Base-by-base conservation (phyloP, 2,888 invertebrate species). In the Drosophila histrio region DNA sequence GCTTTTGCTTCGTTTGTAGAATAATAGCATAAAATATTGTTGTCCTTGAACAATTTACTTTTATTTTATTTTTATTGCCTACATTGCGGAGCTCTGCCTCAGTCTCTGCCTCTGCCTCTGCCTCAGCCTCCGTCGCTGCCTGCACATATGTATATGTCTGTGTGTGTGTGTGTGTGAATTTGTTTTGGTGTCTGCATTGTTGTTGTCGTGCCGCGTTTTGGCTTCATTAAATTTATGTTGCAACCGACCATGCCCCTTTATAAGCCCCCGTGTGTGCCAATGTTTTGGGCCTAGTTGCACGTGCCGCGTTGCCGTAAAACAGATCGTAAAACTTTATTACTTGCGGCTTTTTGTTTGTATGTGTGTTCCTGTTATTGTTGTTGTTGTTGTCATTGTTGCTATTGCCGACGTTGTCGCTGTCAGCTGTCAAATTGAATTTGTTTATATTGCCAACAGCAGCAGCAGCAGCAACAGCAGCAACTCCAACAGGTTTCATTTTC, bases 311-410 rank as follows among this genome's bases (percentile, higher is more conserved):
- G 88, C 88, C 90, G 89, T 90, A 89, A 89, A 89, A 89, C 90
- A 90, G 89, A 88, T 91, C 91, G 90, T 91, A 91, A 91, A 91
- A 91, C 84, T 91, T 91, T 90, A 91, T 91, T 90, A 87, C 89
- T 89, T 89, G 87, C 87, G 82, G 88, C 83, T 88, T 88, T 80
- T 47, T 72, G 72, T 72, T 72, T 52, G 70, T 71, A 54, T 67
- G 64, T 72, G 61, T 67, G 64, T 43, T 61, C 36, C 46, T 61
- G 69, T 24, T 57, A 30, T 28, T 57, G 21, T 24, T 57, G 50
- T 26, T 72, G 44, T 34, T 30, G 62, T 52, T 59, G 68, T 32
- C 22, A 26, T 50, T 79, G 62, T 57, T 32, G 56, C 54, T 47
- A 22, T 47, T 54, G 69, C 68, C 65, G 77, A 53, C 68, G 59